A percentile compares a stretch with the other conserved stretches of the same genome.
These are phyloP conservation scores for Plagodis pulveraria DNA, from an alignment of 2,888 invertebrate genomes.

Conservation along the genomic window DNA sequence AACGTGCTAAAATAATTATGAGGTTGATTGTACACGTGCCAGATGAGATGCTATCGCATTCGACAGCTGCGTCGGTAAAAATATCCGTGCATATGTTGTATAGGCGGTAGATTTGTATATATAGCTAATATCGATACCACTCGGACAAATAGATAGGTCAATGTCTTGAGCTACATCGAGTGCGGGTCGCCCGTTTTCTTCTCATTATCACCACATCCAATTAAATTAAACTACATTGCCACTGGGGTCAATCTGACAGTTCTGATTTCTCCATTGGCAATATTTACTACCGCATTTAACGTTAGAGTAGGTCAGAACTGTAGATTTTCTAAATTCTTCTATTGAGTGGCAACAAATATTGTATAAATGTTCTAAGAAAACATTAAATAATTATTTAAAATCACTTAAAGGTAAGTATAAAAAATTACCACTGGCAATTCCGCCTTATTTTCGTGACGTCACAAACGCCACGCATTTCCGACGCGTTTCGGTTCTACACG, in stretches of 20 bases:
- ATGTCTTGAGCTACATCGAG: slow-evolving; percentile 71
- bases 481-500: no score
- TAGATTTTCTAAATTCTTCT: slow-evolving; percentile 2
- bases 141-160: slow-evolving; percentile 74
- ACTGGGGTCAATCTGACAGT: slow-evolving; percentile 9
- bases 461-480: no score
- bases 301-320: slow-evolving; percentile 15
- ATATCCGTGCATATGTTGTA: slow-evolving; percentile 65
- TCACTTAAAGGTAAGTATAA: no score
- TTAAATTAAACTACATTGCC: slow-evolving; percentile 11
- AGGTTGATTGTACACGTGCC: slow-evolving; percentile 44
- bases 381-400: no score
- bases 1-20: slow-evolving; percentile 15
- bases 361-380: no score
- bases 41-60: slow-evolving; percentile 62
- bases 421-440: no score
- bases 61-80: slow-evolving; percentile 72
- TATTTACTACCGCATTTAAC: slow-evolving; percentile 13
- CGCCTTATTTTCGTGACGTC: no score
- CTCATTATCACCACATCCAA: slow-evolving; percentile 30
- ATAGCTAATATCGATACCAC: slow-evolving; percentile 52
- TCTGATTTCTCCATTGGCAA: slow-evolving; percentile 8
- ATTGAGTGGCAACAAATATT: no score
- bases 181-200: slow-evolving; percentile 38
- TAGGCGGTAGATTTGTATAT: slow-evolving; percentile 33